These are phyloP conservation scores for Cairina moschata DNA, from an alignment of 2,113 vertebrate species.

Conservation along the genomic window DNA sequence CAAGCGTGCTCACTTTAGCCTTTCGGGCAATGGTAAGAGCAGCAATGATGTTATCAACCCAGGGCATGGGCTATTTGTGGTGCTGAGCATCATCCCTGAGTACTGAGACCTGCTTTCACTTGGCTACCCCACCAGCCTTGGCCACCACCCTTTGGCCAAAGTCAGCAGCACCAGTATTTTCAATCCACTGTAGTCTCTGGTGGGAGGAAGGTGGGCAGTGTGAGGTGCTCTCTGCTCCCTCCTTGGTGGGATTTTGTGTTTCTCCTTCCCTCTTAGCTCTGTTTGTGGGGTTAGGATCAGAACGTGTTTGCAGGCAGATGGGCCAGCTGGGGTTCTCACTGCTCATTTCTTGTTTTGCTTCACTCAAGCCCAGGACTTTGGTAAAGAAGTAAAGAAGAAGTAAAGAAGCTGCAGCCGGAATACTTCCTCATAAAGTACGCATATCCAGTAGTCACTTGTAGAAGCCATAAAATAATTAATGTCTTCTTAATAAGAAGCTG, in stretches of 20 bases:
- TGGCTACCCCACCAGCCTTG: rapidly evolving
- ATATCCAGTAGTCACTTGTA: neutral
- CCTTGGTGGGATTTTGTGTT: neutral
- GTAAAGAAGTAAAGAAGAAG: neutral
- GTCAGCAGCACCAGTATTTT: neutral
- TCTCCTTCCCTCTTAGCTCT: neutral
- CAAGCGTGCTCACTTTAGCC: neutral
- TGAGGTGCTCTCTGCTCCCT: neutral
- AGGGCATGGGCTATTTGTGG: neutral
- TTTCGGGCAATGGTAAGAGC: neutral
- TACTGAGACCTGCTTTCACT: neutral
- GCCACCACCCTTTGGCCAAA: neutral
- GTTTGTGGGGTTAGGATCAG: rapidly evolving
- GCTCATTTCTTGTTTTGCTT: neutral
- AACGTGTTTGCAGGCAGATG: neutral
- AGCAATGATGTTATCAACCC: neutral
- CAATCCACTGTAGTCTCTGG: neutral
- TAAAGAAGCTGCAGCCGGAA: neutral
- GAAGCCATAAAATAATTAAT: neutral
- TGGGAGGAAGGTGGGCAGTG: rapidly evolving
- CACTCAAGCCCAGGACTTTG: neutral
- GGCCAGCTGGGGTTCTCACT: neutral
- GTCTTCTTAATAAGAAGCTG: neutral
- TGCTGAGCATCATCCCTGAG: neutral
- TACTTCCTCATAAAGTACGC: rapidly evolving